A percentile compares a stretch with the other conserved stretches of the same genome.
Conservation (phyloP, 2,113 vertebrate species). For the Syngnathus scovelli region DNA sequence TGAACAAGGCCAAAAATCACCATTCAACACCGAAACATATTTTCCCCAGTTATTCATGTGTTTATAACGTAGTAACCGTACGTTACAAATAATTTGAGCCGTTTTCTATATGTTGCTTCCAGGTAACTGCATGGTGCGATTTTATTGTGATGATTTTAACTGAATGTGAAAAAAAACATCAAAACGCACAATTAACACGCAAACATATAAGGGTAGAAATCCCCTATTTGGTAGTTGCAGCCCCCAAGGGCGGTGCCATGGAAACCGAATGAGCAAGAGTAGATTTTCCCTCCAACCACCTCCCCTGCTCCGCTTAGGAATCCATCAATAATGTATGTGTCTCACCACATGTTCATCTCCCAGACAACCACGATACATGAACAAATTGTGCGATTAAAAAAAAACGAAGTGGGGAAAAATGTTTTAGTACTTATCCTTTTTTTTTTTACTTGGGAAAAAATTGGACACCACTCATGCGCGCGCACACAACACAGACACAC, state of each 20-base stretch:
- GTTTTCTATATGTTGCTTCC: not conserved
- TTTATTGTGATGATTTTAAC: not conserved
- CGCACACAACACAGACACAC: too few species aligned
- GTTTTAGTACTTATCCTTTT: not conserved
- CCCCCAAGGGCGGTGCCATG: constrained; percentile 73
- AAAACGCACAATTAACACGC: not conserved
- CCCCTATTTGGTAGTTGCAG: constrained; percentile 27
- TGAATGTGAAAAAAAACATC: not conserved
- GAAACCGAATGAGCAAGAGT: constrained; percentile 67
- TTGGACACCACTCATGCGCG: too few species aligned
- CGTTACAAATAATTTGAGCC: not conserved
- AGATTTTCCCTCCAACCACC: constrained; percentile 38
- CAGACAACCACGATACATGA: constrained; percentile 24
- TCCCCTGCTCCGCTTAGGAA: constrained; percentile 45
- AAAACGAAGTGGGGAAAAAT: not conserved
- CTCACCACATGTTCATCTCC: constrained; percentile 17
- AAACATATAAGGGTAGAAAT: constrained; percentile 7
- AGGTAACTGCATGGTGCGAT: not conserved
- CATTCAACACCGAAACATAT: not conserved
- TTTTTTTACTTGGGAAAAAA: too few species aligned
- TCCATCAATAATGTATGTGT: constrained; percentile 68
- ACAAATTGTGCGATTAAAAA: not conserved
- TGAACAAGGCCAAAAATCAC: not conserved
- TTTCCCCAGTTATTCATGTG: not conserved
- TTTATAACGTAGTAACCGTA: not conserved